phyloP scores from a whole-genome alignment of 2,888 invertebrate species.

The Melangyna quadrimaculata region DNA sequence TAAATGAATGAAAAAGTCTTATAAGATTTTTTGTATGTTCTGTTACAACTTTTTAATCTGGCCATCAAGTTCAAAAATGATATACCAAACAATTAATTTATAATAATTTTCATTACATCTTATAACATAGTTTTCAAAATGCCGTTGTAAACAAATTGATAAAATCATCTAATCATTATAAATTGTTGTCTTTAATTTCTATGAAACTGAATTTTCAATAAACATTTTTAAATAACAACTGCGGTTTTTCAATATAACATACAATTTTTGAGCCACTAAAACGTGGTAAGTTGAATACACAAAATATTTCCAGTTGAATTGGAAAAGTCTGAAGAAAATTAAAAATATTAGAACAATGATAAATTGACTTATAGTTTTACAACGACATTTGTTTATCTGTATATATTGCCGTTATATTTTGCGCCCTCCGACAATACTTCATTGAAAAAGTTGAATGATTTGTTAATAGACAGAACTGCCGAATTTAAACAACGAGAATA shows the following conservation, averaged over 20 bases:
- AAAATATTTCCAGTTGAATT: too few relatives aligned
- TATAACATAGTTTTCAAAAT: background rate
- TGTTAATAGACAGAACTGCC: too few relatives aligned
- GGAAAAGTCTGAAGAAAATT: too few relatives aligned
- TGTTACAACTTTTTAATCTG: background rate
- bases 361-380: too few relatives aligned
- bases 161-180: background rate
- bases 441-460: too few relatives aligned
- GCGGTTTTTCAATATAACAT: background rate
- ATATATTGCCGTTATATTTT: too few relatives aligned
- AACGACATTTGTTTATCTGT: too few relatives aligned
- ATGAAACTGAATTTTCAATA: conserved; percentile 16
- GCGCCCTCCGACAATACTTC: too few relatives aligned
- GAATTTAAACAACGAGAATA: too few relatives aligned
- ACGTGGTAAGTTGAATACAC: background rate
- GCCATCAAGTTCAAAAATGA: background rate
- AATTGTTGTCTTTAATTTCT: background rate
- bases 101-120: background rate
- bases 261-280: background rate
- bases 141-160: background rate
- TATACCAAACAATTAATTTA: background rate
- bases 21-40: conserved; percentile 2
- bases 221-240: background rate
- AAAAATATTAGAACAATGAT: too few relatives aligned
- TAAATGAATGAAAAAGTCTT: background rate